A percentile compares a stretch with the other conserved stretches of the same genome.
Conservation (phyloP, 2,888 invertebrate species). For the Timema podura region DNA sequence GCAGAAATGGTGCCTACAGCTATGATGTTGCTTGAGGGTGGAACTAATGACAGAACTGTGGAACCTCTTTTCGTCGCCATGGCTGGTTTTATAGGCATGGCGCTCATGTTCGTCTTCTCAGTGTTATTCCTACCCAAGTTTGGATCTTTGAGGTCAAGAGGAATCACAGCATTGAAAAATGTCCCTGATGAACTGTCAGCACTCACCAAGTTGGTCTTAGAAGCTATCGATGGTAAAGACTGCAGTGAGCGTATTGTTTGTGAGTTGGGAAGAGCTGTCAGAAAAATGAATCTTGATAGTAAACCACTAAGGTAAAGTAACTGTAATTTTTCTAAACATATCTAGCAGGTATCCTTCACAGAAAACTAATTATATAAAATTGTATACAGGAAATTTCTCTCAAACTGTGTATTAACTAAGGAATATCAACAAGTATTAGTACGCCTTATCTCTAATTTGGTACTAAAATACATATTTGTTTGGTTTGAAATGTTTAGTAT, state of each 20-base stretch:
- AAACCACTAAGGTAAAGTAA: too few relatives aligned
- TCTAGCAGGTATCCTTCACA: too few relatives aligned
- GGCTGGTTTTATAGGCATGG: constrained; percentile 55
- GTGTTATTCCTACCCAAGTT: constrained; percentile 51
- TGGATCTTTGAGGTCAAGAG: constrained; percentile 38
- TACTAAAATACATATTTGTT: too few relatives aligned
- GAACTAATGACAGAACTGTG: constrained; percentile 42
- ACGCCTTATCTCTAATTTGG: too few relatives aligned
- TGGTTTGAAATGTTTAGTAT: too few relatives aligned
- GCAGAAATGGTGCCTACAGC: constrained; percentile 23
- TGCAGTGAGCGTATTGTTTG: constrained; percentile 48
- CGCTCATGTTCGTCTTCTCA: constrained; percentile 51
- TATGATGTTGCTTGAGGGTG: constrained; percentile 38
- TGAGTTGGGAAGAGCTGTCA: constrained; percentile 45
- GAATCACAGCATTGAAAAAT: constrained; percentile 36
- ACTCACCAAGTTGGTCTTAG: constrained; percentile 44
- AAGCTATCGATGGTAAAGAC: constrained; percentile 48
- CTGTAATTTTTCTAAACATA: too few relatives aligned
- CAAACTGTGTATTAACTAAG: too few relatives aligned
- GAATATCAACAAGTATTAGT: too few relatives aligned
- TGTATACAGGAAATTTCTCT: too few relatives aligned
- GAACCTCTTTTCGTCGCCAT: constrained; percentile 55
- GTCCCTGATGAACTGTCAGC: constrained; percentile 42
- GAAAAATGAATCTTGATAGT: constrained; percentile 30
- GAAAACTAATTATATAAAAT: too few relatives aligned